These are phyloP conservation scores for Bimastos eiseni DNA, from an alignment of 2,888 invertebrate genomes.

Conservation along the genomic window DNA sequence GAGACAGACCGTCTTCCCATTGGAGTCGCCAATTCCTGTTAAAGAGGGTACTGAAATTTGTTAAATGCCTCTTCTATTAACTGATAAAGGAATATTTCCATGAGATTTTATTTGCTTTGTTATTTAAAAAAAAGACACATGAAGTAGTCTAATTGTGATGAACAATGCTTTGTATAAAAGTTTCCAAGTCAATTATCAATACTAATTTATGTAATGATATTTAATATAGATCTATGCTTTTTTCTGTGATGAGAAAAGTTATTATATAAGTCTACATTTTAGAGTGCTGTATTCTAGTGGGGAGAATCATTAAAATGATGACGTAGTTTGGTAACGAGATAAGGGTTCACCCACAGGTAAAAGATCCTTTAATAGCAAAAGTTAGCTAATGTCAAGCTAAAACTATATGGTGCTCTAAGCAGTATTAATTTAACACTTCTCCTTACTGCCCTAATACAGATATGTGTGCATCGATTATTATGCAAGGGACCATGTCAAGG, in stretches of 20 bases:
- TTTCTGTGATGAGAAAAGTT: too few species aligned
- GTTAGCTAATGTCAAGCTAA: too few species aligned
- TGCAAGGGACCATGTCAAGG: too few species aligned
- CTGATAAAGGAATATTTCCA: neutral
- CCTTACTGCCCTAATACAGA: too few species aligned
- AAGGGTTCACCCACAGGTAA: too few species aligned
- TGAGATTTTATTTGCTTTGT: neutral
- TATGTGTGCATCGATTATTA: too few species aligned
- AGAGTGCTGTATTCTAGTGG: neutral
- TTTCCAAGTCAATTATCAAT: neutral
- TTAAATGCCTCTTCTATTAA: neutral
- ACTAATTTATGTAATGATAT: neutral
- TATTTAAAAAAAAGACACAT: neutral
- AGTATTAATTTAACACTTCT: too few species aligned
- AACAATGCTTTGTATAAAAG: neutral
- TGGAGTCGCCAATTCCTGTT: conserved; percentile 69
- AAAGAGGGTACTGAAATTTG: conserved; percentile 52
- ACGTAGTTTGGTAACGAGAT: too few species aligned
- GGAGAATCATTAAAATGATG: neutral
- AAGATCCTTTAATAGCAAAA: too few species aligned
- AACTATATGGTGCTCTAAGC: too few species aligned
- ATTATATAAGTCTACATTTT: neutral
- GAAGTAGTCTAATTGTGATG: neutral
- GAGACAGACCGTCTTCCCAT: conserved; percentile 76
- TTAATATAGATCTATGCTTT: too few species aligned